Evolutionary conservation across 2,797 vertebrate genomes (phyloP), one percentile per base, ranked within the genome.

Genomic region (Melanotaenia boesemani): DNA sequence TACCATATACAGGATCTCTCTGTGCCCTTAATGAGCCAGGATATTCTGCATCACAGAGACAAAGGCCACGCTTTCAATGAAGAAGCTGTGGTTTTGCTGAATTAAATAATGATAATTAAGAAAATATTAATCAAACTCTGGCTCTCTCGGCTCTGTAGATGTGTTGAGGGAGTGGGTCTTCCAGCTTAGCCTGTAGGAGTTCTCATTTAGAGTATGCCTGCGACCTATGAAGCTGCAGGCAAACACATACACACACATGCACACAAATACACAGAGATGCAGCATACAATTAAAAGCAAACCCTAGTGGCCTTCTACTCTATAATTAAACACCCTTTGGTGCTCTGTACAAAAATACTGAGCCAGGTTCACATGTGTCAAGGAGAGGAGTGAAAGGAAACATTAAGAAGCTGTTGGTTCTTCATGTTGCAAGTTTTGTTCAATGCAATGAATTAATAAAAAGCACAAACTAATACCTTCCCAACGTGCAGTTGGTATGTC

Each of bases 71-170:
- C 78, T 82, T 82, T 79, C 74, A 71, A 80, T 52, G 72, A 63
- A 89, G 79, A 85, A 69, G 77, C 80, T 63, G 63, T 54, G 86
- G 69, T 80, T 89, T 85, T 84, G 69, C 83, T 82, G 91, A 86
- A 94, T 91, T 90, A 93, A 94, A 94, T 90, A 93, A 93, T 88
- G 90, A 92, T 93, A 95, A 95, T 95, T 93, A 93, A 93, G 91
- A 90, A 94, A 94, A 94, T 93, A 94, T 93, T 90, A 92, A 93
- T 93, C 90, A 90, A 93, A 92, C 87, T 85, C 66, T 74, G 83
- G 78, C 83, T 84, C 84, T 87, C 73, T 73, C 28, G 34, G 80
- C 86, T 90, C 62, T 80, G 80, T 63, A 50, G 81, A 77, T 78
- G 86, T 80, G 86, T 77, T 79, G 78, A 80, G 79, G 85, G 86